Conservation (phyloP, 2,888 invertebrate genomes). For the Isotomurus palustris region DNA sequence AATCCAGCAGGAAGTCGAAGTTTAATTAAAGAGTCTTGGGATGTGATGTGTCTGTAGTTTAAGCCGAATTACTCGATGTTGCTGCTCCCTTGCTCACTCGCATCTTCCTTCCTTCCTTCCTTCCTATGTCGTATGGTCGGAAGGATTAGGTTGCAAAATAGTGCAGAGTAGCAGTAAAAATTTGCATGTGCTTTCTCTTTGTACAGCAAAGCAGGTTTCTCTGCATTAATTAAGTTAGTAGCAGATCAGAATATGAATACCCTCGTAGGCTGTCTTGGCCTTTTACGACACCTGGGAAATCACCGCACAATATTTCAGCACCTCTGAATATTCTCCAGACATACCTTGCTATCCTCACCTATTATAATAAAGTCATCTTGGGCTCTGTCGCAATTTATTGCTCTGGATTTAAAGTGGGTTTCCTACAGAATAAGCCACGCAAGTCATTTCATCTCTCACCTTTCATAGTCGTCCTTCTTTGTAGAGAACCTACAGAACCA, state of each 20-base stretch:
- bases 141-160: background rate
- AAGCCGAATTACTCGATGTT: too few relatives aligned
- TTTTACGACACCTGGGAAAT: conserved; percentile 15
- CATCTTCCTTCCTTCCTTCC: background rate
- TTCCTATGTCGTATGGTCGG: background rate
- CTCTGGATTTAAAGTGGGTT: too few relatives aligned
- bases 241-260: conserved; percentile 9
- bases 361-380: too few relatives aligned
- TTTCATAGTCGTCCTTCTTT: too few relatives aligned
- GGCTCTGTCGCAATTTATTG: too few relatives aligned
- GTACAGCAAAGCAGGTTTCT: background rate
- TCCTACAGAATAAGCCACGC: too few relatives aligned
- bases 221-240: conserved; percentile 9
- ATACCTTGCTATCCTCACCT: too few relatives aligned
- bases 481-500: too few relatives aligned
- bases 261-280: background rate
- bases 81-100: too few relatives aligned
- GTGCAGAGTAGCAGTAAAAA: background rate
- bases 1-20: too few relatives aligned
- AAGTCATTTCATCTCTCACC: too few relatives aligned
- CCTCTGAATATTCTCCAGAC: background rate
- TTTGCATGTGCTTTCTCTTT: conserved; percentile 3
- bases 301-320: background rate
- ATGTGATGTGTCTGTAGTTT: background rate
- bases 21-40: conserved; percentile 4